Evolutionary conservation across 2,797 vertebrate genomes (phyloP).

Genomic region (Emys orbicularis): DNA sequence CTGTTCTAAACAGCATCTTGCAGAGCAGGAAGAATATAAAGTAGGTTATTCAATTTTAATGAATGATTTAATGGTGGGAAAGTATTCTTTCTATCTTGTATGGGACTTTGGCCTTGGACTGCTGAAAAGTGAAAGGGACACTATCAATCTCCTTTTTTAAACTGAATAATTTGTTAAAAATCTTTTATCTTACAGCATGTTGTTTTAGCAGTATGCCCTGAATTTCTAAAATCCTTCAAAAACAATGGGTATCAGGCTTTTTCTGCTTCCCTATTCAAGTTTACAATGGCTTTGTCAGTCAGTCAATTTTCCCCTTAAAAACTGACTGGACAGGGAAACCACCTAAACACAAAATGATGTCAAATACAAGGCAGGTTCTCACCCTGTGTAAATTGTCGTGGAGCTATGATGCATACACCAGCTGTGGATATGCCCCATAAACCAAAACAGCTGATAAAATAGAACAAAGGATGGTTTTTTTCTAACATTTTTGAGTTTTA

Average conservation of each 20-base stretch:
- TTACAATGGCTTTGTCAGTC: background rate
- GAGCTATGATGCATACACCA: too few relatives aligned
- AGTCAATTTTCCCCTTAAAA: background rate
- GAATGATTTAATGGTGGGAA: background rate
- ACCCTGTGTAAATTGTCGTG: background rate
- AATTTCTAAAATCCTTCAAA: background rate
- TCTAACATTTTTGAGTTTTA: fast-evolving
- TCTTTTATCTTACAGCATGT: background rate
- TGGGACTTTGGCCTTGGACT: background rate
- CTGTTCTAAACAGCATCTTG: background rate
- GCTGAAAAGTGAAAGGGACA: background rate
- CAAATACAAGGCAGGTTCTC: background rate
- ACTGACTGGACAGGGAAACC: background rate
- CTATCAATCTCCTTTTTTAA: background rate
- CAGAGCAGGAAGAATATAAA: background rate
- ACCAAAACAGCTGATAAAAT: background rate
- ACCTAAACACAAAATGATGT: background rate
- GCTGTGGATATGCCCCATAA: background rate
- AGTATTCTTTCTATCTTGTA: background rate
- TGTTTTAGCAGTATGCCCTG: background rate
- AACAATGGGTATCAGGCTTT: background rate
- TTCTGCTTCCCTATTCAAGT: background rate
- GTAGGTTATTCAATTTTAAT: background rate
- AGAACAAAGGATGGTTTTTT: background rate
- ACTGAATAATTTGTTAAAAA: background rate